These are phyloP conservation scores for Addax nasomaculatus DNA, from an alignment of 2,113 vertebrate species.

Conservation along the genomic window DNA sequence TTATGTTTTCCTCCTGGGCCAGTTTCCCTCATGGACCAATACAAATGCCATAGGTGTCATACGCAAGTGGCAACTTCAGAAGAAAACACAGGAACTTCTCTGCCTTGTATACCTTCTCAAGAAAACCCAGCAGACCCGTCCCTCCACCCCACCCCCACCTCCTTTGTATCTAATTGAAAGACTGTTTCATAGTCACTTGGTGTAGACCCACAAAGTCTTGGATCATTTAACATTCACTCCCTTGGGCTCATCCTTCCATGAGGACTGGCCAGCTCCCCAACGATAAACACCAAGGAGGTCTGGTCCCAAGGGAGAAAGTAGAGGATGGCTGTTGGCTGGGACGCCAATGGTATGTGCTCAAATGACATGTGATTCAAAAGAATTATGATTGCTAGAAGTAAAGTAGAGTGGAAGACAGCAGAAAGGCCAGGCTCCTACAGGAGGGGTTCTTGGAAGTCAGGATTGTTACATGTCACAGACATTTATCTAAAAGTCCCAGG, in stretches of 20 bases:
- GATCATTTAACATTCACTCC: not conserved
- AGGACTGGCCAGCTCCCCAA: not conserved
- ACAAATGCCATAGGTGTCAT: not conserved
- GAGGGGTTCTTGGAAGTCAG: not conserved
- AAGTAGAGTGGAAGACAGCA: not conserved
- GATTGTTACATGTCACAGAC: not conserved
- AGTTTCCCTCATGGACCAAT: not conserved
- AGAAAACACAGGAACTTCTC: not conserved
- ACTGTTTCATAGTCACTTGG: not conserved
- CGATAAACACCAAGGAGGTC: not conserved
- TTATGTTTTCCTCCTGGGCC: not conserved
- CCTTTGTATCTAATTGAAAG: not conserved
- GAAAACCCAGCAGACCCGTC: not conserved
- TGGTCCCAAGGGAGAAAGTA: not conserved
- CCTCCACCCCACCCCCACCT: fast-evolving
- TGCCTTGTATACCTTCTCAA: not conserved
- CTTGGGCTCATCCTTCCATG: not conserved
- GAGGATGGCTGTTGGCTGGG: not conserved
- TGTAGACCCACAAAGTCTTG: not conserved
- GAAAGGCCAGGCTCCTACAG: not conserved
- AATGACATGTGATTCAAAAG: not conserved
- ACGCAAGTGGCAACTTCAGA: not conserved
- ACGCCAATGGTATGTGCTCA: not conserved
- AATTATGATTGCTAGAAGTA: not conserved
- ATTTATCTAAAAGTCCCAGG: not conserved